Evolutionary conservation across 2,113 vertebrate species (phyloP), one percentile per base, ranked within the genome.

Genomic region (Murina feae): DNA sequence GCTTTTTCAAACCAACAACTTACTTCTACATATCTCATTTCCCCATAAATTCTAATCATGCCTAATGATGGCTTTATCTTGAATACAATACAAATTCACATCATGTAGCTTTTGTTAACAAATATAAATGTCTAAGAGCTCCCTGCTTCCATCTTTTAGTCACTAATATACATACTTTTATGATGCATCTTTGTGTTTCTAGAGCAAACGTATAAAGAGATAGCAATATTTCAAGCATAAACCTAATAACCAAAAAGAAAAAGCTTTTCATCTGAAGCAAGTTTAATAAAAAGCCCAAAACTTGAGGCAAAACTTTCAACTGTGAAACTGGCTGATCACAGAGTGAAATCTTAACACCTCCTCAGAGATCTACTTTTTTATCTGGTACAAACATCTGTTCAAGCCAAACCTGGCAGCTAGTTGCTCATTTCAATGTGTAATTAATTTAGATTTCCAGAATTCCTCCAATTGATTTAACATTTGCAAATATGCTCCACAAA

Each of bases 1-100:
- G n/a, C 60, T 96, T 94, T 92, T 72, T 92, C 88, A 95, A 95
- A 96, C 60, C 72, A 94, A 95, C 90, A 60, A 92, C 95, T 95
- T 91, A 96, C 90, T 89, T 85, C 49, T 89, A 42, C 28, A 16
- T 88, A 66, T 39, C 28, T 51, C 87, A 96, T 91, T 96, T 95
- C 51, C n/a, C 97, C 93, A 89, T 95, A 97, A 98, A 97, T 97
- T 89, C 78, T 95, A 95, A 98, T 98, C 92, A 93, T 42, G 63
- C 85, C 93, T 98, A 97, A 97, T 95, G 95, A 97, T 78, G 92
- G 63, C 93, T 97, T 78, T 96, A 96, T 93, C 96, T 85, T 96
- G 95, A 97, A 79, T 86, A 95, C 53, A 74, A 93, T 90, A 69
- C 85, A 94, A 96, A 96, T 91, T 91, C 82, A 95, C 75, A 95